Evolutionary conservation across 92 coral and sea anemone genomes (phyloP).

Genomic region (Epizoanthus illoricatus): DNA sequence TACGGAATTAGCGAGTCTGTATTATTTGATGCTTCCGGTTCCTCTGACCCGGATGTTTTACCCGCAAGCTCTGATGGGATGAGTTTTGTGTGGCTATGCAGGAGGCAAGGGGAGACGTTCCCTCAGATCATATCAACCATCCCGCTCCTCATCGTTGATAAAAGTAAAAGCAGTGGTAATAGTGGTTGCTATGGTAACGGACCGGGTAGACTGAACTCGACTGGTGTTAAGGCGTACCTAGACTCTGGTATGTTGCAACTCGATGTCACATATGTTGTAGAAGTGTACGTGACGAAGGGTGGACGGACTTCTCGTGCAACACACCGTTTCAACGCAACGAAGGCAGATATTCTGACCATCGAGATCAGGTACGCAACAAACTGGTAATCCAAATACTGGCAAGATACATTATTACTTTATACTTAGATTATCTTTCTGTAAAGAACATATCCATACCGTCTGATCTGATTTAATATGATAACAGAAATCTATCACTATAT

Average conservation of each 20-base stretch:
- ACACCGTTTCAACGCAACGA: conserved; percentile 1
- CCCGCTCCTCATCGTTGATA: neutral
- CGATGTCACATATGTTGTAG: conserved; percentile 24
- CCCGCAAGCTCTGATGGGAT: conserved; percentile 24
- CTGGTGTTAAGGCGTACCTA: neutral
- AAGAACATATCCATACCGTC: too few species aligned
- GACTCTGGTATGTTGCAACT: neutral
- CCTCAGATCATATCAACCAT: neutral
- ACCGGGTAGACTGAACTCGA: conserved; percentile 25
- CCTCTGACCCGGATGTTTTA: conserved; percentile 29
- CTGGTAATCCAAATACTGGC: too few species aligned
- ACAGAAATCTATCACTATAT: too few species aligned
- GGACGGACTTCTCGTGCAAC: conserved; percentile 13
- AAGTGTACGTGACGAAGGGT: conserved; percentile 14
- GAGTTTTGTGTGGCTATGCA: conserved; percentile 28
- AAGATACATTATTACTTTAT: too few species aligned
- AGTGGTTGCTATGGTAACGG: conserved; percentile 43
- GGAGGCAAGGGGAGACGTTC: conserved; percentile 3
- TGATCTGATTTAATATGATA: too few species aligned
- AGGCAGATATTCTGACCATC: neutral
- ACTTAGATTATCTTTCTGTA: too few species aligned
- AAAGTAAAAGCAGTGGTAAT: neutral
- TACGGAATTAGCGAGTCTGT: conserved; percentile 15
- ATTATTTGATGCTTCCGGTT: conserved; percentile 23
- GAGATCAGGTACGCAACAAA: conserved; percentile 9